Percentiles rank a stretch among this genome's conserved stretches.
These are phyloP conservation scores for Hormaphis cornu DNA, from an alignment of 1,140 invertebrate genomes.

Conservation along the genomic window DNA sequence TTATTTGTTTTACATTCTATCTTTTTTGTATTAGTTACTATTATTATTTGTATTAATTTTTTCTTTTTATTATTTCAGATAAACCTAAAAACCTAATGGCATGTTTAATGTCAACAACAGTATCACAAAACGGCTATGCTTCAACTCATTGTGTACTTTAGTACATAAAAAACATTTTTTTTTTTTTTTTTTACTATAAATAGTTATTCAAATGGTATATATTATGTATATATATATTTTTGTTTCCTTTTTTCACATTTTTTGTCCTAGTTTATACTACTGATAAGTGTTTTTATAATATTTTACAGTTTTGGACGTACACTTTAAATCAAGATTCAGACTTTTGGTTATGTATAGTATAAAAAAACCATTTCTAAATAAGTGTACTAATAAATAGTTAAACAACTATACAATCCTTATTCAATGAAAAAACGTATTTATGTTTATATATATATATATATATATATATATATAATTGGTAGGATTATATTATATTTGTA, in stretches of 20 bases:
- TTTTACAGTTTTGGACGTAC: background rate
- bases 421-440: too few relatives aligned
- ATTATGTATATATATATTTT: background rate
- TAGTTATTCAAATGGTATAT: background rate
- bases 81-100: too few relatives aligned
- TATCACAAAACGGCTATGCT: background rate
- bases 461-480: too few relatives aligned
- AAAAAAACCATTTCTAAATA: background rate
- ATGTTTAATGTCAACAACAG: background rate
- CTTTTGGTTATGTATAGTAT: background rate
- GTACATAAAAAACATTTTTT: background rate
- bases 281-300: background rate
- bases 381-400: too few relatives aligned
- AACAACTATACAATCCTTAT: too few relatives aligned
- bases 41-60: slow-evolving; percentile 2
- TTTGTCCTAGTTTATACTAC: background rate
- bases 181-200: background rate
- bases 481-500: slow-evolving; percentile 7
- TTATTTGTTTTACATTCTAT: background rate
- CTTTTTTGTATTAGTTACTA: background rate
- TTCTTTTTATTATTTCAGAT: slow-evolving; percentile 21
- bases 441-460: too few relatives aligned
- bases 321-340: background rate
- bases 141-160: slow-evolving; percentile 4
- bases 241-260: background rate